Evolutionary conservation across 2,797 vertebrate species (phyloP).

Genomic region (Hippoglossus hippoglossus): DNA sequence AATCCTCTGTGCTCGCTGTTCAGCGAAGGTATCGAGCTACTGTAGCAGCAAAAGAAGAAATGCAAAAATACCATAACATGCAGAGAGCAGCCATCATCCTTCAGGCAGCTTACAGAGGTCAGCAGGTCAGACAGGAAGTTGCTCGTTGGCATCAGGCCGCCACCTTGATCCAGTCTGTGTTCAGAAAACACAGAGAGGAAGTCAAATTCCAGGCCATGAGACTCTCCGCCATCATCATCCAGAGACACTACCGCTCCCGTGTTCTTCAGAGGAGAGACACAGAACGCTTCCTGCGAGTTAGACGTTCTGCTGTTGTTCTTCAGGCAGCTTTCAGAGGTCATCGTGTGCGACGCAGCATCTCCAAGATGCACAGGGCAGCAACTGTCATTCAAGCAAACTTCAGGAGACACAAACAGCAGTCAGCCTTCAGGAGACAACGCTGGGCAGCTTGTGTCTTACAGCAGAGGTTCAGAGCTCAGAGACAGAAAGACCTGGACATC

Average conservation of each 20-base stretch:
- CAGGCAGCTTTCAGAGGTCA: conserved; percentile 54
- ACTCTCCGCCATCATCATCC: conserved; percentile 53
- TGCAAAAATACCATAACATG: not conserved
- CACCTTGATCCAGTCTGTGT: conserved; percentile 41
- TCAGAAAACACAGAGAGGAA: conserved; percentile 32
- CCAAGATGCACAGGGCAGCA: conserved; percentile 42
- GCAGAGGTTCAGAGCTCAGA: conserved; percentile 56
- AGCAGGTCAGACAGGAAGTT: conserved; percentile 17
- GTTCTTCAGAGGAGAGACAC: conserved; percentile 15
- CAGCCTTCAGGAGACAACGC: conserved; percentile 20
- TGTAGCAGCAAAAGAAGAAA: conserved; percentile 35
- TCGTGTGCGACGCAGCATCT: conserved; percentile 2
- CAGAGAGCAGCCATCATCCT: conserved; percentile 2
- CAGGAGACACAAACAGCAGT: conserved; percentile 22
- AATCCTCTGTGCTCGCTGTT: conserved; percentile 64
- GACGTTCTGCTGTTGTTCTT: conserved; percentile 42
- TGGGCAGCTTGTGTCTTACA: conserved; percentile 55
- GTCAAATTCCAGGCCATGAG: conserved; percentile 40
- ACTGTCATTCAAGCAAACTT: conserved; percentile 48
- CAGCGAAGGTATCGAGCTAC: conserved; percentile 55
- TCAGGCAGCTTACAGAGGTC: conserved; percentile 28
- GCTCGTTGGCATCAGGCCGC: conserved; percentile 19
- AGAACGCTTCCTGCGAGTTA: conserved; percentile 38
- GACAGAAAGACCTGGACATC: not conserved
- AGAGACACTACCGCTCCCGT: conserved; percentile 69